A percentile compares a stretch with the other conserved stretches of the same genome.
phyloP scores from a whole-genome alignment of 2,797 vertebrate species.

The Cossypha niveicapilla region DNA sequence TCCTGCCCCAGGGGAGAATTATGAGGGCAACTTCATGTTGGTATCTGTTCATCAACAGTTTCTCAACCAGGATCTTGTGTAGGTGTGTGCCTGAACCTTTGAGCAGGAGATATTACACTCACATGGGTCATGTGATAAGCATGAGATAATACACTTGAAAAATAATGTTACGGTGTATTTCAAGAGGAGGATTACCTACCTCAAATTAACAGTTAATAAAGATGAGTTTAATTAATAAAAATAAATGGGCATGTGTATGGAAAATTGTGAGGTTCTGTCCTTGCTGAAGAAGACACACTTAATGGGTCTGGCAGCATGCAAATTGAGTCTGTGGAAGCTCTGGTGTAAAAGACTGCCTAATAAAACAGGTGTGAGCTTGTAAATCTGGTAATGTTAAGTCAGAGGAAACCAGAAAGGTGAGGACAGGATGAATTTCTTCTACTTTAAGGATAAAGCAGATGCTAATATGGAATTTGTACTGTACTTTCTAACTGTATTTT shows the following conservation, averaged over 20 bases:
- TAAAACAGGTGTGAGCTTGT: conserved; percentile 24
- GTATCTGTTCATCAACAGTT: neutral
- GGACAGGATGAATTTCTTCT: neutral
- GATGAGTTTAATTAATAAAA: neutral
- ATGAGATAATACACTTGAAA: neutral
- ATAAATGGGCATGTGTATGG: neutral
- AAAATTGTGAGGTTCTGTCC: neutral
- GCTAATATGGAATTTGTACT: neutral
- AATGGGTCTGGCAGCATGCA: neutral
- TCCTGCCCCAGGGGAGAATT: neutral
- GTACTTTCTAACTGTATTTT: neutral
- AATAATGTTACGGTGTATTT: neutral
- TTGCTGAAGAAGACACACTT: neutral
- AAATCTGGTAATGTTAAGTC: neutral
- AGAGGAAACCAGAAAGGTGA: neutral
- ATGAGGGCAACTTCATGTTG: neutral
- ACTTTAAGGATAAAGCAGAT: neutral
- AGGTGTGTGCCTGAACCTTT: neutral
- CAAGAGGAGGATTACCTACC: neutral
- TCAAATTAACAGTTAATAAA: neutral
- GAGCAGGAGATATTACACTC: neutral
- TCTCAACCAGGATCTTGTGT: neutral
- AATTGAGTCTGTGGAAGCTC: neutral
- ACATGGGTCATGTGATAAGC: neutral
- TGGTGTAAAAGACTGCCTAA: neutral